phyloP scores from a whole-genome alignment of 1,140 invertebrate genomes.

The Platyscapa corneri region DNA sequence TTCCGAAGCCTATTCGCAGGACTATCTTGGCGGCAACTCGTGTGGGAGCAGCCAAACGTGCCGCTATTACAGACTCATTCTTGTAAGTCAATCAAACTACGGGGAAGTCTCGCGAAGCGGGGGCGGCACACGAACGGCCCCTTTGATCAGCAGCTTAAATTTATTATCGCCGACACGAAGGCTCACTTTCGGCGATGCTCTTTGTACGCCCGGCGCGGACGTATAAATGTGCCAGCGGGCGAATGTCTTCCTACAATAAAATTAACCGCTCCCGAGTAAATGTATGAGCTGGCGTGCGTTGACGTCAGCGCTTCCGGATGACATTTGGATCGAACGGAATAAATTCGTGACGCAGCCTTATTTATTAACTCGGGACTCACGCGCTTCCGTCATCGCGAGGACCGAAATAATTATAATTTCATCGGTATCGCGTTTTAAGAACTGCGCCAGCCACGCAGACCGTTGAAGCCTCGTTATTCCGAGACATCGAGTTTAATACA shows the following conservation, averaged over 20 bases:
- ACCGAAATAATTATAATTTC: not conserved
- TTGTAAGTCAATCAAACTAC: constrained; percentile 14
- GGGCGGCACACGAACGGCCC: not conserved
- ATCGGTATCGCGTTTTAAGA: not conserved
- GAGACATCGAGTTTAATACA: no score
- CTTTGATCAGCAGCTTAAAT: not conserved
- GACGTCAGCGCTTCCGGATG: not conserved
- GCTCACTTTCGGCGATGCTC: not conserved
- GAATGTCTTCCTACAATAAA: not conserved
- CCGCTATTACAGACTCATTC: not conserved
- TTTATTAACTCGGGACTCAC: not conserved
- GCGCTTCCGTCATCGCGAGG: not conserved
- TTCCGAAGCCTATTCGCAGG: no score
- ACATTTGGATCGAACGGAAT: not conserved
- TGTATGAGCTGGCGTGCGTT: not conserved
- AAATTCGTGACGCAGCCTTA: not conserved
- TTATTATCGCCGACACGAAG: not conserved
- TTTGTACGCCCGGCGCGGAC: not conserved
- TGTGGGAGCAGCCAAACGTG: not conserved
- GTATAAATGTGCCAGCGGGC: no score
- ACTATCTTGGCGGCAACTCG: no score
- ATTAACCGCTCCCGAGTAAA: not conserved
- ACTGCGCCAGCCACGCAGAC: no score
- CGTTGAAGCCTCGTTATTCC: no score
- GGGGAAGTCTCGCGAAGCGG: not conserved